Percentiles rank a stretch among this genome's conserved stretches.
Evolutionary conservation across 1,140 invertebrate species (phyloP).

Genomic region (Formica selysi): DNA sequence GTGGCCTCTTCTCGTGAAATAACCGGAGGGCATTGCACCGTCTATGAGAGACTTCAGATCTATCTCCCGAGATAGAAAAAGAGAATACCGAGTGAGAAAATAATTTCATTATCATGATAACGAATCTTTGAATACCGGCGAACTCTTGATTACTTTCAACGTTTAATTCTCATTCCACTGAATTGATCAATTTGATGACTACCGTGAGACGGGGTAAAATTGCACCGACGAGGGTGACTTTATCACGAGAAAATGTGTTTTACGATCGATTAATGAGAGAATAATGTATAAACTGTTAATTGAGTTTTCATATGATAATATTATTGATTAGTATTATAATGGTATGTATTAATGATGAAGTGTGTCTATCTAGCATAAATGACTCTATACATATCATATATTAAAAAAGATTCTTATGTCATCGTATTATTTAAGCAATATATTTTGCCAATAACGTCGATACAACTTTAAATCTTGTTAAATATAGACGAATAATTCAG

Average conservation of each 20-base stretch:
- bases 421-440: background rate
- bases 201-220: conserved; percentile 34
- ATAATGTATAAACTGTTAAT: background rate
- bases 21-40: conserved; percentile 35
- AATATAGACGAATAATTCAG: background rate
- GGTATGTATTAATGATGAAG: background rate
- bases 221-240: conserved; percentile 4
- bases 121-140: conserved; percentile 60
- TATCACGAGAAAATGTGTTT: background rate
- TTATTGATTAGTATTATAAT: conserved; percentile 1
- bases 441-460: background rate
- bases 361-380: background rate
- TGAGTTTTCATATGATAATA: background rate
- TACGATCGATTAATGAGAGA: conserved; percentile 8
- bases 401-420: background rate
- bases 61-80: conserved; percentile 24
- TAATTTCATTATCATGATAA: conserved; percentile 67
- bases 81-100: conserved; percentile 45
- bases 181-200: conserved; percentile 58
- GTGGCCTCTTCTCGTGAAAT: conserved; percentile 7
- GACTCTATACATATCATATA: background rate
- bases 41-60: conserved; percentile 41
- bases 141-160: conserved; percentile 54
- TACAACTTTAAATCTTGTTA: background rate
- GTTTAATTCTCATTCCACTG: conserved; percentile 59